Percentiles rank a stretch among this genome's conserved stretches.
These are phyloP conservation scores for Brachionus calyciflorus DNA, from an alignment of 1,140 invertebrate genomes.

Conservation along the genomic window DNA sequence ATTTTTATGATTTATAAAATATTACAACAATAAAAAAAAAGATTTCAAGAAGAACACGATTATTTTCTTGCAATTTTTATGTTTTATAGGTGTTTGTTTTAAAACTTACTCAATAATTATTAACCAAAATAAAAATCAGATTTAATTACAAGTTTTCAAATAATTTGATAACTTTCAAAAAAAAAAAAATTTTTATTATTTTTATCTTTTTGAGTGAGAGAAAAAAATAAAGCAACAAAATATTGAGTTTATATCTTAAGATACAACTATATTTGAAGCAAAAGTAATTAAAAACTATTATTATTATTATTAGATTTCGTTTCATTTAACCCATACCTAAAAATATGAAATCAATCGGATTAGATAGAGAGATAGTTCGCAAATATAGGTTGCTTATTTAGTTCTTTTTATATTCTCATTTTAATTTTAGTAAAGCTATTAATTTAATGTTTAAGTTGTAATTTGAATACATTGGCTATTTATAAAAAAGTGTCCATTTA, in stretches of 20 bases:
- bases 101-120: background rate
- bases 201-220: no score
- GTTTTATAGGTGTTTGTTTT: background rate
- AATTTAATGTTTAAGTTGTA: background rate
- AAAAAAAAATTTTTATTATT: background rate
- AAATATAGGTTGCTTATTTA: background rate
- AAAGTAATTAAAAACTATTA: conserved; percentile 21
- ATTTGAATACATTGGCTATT: no score
- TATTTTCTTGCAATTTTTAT: background rate
- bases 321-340: conserved; percentile 11
- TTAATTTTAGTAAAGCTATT: background rate
- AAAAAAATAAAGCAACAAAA: no score
- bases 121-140: conserved; percentile 8
- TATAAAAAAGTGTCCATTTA: no score
- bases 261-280: no score
- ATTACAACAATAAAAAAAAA: no score
- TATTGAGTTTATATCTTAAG: no score
- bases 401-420: background rate
- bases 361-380: background rate
- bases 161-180: conserved; percentile 7
- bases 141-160: conserved; percentile 24
- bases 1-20: no score
- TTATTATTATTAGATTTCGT: no score
- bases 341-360: conserved; percentile 31
- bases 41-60: no score